Evolutionary conservation across 2,888 invertebrate genomes (phyloP), one percentile per base, ranked within the genome.

Genomic region (Chrysina gloriosa): DNA sequence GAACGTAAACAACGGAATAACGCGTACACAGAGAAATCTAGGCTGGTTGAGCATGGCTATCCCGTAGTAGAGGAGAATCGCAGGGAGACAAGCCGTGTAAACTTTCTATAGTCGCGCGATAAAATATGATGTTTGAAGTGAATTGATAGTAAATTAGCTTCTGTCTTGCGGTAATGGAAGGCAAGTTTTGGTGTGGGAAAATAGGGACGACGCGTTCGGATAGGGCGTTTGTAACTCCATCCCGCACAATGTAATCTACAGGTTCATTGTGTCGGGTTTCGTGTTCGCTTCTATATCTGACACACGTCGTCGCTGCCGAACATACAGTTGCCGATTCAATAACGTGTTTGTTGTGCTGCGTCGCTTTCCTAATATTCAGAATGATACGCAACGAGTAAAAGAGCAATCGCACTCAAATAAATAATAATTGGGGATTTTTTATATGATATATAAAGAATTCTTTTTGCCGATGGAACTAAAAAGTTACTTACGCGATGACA

Each of bases 211-310:
- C 36, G 36, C 36, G 34, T 56, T 56, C 56, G 67, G 34, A 52
- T 31, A 48, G 63, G 66, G 52, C 65, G 56, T 63, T 71, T 67
- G 67, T 69, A 69, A 65, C 67, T 58, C 42, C 65, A 61, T 67
- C 68, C 75, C 74, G 77, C 75, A 79, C 78, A 80, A 79, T 78
- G 79, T 78, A 79, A 79, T 80, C 79, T 78, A 70, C 70, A 74
- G 74, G 76, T 74, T 76, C 76, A 78, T 80, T 80, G 79, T 80
- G 77, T 76, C 69, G 68, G 29, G 58, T 71, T 69, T 67, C 70
- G 72, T 74, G 73, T 76, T 73, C 71, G 73, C 58, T 71, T 71
- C 73, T 72, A 72, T 73, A 73, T 75, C 75, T 74, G 73, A 72
- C 74, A 74, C 72, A 71, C 70, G 68, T 48, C 64, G 61, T 42